Conservation (phyloP, 2,888 invertebrate genomes). For the Yponomeuta malinellus region DNA sequence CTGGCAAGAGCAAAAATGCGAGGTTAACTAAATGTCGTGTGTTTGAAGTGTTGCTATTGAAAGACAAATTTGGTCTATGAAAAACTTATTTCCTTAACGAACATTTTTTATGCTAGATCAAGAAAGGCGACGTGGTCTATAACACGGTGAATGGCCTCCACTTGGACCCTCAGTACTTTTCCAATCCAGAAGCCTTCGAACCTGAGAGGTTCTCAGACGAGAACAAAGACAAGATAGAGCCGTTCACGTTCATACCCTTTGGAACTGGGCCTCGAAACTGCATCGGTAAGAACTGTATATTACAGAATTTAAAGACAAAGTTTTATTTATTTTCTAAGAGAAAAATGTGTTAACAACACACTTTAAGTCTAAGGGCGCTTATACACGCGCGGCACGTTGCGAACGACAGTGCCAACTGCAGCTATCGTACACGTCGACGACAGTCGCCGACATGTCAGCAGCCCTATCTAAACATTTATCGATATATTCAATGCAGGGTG, state of each 20-base stretch:
- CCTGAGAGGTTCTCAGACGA: conserved; percentile 40
- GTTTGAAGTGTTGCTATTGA: not conserved
- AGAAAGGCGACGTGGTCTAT: conserved; percentile 18
- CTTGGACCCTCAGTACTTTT: conserved; percentile 34
- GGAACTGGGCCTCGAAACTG: conserved; percentile 72
- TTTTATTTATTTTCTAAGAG: not conserved
- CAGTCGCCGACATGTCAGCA: no score
- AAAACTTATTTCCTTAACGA: not conserved
- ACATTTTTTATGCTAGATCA: conserved; percentile 13
- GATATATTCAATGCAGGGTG: no score
- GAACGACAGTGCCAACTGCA: no score
- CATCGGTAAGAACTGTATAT: conserved; percentile 43
- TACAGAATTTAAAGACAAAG: not conserved
- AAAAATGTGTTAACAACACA: not conserved
- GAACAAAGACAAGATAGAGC: conserved; percentile 47
- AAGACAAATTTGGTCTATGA: not conserved
- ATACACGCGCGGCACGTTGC: no score
- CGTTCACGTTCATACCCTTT: conserved; percentile 68
- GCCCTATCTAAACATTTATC: no score
- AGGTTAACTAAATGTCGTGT: not conserved
- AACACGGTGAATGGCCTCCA: conserved; percentile 34
- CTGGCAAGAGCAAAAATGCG: not conserved
- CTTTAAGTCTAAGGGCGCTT: no score
- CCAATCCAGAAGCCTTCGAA: conserved; percentile 54
- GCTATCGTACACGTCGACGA: no score